Conservation (phyloP, 1,140 invertebrate genomes). For the Platorchestia sp. region DNA sequence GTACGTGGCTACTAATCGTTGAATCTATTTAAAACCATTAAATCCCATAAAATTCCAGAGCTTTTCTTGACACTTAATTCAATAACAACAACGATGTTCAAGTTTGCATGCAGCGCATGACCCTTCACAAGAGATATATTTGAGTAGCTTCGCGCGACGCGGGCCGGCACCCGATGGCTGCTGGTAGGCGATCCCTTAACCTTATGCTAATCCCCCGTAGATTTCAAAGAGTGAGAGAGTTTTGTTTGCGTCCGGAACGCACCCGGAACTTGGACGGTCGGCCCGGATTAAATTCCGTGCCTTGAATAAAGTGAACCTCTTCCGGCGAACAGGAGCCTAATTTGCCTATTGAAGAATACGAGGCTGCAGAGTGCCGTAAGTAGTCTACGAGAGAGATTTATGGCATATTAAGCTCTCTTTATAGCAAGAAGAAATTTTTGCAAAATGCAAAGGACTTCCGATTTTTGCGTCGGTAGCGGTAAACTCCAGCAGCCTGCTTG, state of each 20-base stretch:
- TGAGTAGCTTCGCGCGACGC: too few species aligned
- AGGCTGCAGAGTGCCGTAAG: constrained; percentile 20
- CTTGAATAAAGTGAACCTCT: constrained; percentile 22
- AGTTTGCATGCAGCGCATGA: too few species aligned
- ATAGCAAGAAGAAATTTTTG: neutral
- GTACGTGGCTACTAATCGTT: too few species aligned
- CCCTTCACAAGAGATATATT: too few species aligned
- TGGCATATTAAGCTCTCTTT: neutral
- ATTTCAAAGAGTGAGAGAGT: neutral
- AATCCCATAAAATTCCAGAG: too few species aligned
- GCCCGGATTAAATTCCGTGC: constrained; percentile 11
- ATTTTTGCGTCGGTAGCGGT: neutral
- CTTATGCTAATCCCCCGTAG: constrained; percentile 9
- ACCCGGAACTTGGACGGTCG: neutral
- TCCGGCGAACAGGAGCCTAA: neutral
- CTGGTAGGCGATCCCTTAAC: neutral
- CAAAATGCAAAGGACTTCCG: neutral
- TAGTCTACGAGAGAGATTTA: constrained; percentile 23
- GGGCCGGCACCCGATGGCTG: neutral
- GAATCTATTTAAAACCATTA: too few species aligned
- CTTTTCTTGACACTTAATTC: too few species aligned
- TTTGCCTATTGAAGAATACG: constrained; percentile 37
- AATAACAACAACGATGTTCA: too few species aligned
- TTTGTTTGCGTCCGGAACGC: constrained; percentile 5
- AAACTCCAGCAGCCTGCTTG: neutral